Base-by-base conservation (phyloP, 2,888 invertebrate genomes). In the Stomorhina lunata region DNA sequence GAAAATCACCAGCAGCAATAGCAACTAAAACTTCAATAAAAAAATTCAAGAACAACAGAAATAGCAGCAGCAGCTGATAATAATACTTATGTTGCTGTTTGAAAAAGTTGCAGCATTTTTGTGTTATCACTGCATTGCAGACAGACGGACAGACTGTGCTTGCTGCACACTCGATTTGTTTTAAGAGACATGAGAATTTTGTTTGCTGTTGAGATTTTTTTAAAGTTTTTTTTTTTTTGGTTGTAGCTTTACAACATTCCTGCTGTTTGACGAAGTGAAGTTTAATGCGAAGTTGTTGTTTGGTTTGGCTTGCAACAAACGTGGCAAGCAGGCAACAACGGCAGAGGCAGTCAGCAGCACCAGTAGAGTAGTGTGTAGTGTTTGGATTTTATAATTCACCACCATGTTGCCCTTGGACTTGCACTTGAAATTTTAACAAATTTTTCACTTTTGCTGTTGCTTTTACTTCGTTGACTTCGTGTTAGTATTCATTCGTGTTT, bases 341-440 rank as follows among this genome's bases (percentile, higher is more conserved):
- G 34, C 48, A 76, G 66, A 15, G 27, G 27, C 43, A 57, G 43
- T 7, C 20, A 37, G 27, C 43, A 57, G 43, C 12, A n/a, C 7
- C 27, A 22, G 15, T 27, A 12, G 7, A n/a, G 4, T 37, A n/a
- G 1, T 12, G 12, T 50, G 2, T n/a, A 12, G 25, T 50, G 25
- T 22, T 20, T 43, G 9, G 0, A 59, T n/a, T n/a, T n/a, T n/a
- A n/a, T 40, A 32, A 29, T 45, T 32, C 45, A 71, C 84, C 84
- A 84, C 85, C 86, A 85, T 78, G 86, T 86, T 89, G 89, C 89
- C 89, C 89, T 89, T 89, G 89, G 88, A 89, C 89, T 89, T 89
- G 89, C 88, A 89, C 89, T 89, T 89, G 89, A 89, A 89, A 68
- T 57, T 75, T 82, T 32, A 57, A 73, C 48, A 87, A 88, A 59